Conservation (phyloP, 2,888 invertebrate genomes). For the Deroplatys truncata region DNA sequence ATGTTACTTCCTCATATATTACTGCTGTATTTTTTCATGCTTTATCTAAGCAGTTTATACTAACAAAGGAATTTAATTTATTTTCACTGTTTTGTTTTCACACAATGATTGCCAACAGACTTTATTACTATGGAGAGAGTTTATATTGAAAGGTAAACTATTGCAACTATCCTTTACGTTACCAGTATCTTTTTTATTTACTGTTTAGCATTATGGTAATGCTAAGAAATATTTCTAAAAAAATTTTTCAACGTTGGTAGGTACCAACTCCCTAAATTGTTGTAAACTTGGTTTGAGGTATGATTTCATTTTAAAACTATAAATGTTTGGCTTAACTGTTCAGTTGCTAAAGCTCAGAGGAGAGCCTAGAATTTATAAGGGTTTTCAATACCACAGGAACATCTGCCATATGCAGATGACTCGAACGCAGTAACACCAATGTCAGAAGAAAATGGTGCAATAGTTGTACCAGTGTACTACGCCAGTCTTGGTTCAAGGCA, state of each 20-base stretch:
- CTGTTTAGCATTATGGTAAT: neutral
- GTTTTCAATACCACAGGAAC: slow-evolving; percentile 52
- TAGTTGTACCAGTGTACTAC: slow-evolving; percentile 88
- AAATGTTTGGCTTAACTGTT: neutral
- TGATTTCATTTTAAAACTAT: neutral
- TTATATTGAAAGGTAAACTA: neutral
- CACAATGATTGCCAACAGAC: neutral
- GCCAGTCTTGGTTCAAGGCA: slow-evolving; percentile 87
- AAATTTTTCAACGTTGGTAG: neutral
- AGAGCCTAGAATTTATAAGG: neutral
- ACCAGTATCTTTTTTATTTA: neutral
- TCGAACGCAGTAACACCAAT: slow-evolving; percentile 96
- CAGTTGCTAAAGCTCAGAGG: neutral
- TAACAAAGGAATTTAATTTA: neutral
- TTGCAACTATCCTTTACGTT: too few relatives aligned
- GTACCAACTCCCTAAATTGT: neutral
- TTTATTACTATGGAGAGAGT: neutral
- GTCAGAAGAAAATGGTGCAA: slow-evolving; percentile 95
- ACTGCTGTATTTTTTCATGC: neutral
- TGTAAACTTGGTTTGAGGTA: neutral
- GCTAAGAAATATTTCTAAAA: neutral
- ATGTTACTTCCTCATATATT: neutral
- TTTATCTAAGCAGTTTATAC: neutral
- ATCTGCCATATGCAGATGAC: slow-evolving; percentile 95
- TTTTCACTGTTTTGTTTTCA: neutral